Base-by-base conservation (phyloP, 2,113 vertebrate species). In the Lepisosteus osseus region DNA sequence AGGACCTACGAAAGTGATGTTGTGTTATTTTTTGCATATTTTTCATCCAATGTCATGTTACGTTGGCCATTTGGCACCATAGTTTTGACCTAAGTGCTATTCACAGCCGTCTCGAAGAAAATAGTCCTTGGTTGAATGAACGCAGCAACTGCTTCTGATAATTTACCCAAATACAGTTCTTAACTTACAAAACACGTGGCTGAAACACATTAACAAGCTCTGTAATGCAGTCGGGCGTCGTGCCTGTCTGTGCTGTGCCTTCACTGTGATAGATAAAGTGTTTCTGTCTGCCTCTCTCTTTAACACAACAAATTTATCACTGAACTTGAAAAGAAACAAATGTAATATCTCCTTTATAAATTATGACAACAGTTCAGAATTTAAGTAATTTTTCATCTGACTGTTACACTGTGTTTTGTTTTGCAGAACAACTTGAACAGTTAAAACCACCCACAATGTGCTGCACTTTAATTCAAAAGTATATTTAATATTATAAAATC, bases 221-320 rank as follows among this genome's bases (percentile, higher is more conserved):
- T 29, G 59, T 6, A 61, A 29, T 6, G 17, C 13, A 61, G 65
- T 51, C 42, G 42, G 65, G 65, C 65, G 42, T 51, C 42, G 6
- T 68, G 67, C n/a, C 12, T 12, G 54, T 6, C 17, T 11, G 12
- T 43, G n/a, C 51, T 41, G 14, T 11, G 54, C 67, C 54, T 55
- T 55, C 51, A 7, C 59, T 17, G n/a, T 44, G n/a, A 43, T 43
- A 56, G 67, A 68, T 41, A 68, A 54, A 55, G 11, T 41, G 12
- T n/a, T 6, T 68, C 67, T 56, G 67, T 55, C 54, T 51, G 14
- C 67, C 17, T 54, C 67, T 42, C 67, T 11, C 67, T 68, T 54
- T 54, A 56, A 42, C 15, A 17, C 47, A 56, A 29, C 40, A 55
- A 12, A 9, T 54, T 54, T 44, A 56, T 40, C 43, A 45, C 14